A percentile compares a stretch with the other conserved stretches of the same genome.
These are phyloP conservation scores for Diorhabda sublineata DNA, from an alignment of 1,140 invertebrate genomes.

Conservation along the genomic window DNA sequence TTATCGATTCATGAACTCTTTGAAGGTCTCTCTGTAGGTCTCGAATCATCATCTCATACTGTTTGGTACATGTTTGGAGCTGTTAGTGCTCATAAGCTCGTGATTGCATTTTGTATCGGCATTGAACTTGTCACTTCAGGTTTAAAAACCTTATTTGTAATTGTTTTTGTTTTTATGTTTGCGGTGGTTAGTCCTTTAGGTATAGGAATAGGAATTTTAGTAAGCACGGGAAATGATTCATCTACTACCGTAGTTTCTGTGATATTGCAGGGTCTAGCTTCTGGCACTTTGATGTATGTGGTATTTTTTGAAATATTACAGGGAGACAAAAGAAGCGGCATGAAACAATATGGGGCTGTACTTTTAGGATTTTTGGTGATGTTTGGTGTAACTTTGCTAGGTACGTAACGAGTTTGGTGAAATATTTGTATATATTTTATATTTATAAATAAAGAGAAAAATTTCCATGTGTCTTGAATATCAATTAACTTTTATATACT, in stretches of 20 bases:
- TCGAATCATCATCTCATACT: conserved; percentile 63
- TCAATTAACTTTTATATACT: no score
- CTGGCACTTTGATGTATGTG: conserved; percentile 63
- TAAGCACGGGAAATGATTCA: conserved; percentile 33
- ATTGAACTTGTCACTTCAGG: conserved; percentile 48
- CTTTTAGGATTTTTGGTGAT: conserved; percentile 72
- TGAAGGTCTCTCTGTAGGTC: conserved; percentile 85
- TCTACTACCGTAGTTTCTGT: conserved; percentile 37
- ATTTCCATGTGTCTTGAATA: no score
- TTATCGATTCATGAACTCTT: conserved; percentile 88
- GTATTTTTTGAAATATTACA: conserved; percentile 67
- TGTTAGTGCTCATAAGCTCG: conserved; percentile 57
- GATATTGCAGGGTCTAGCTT: conserved; percentile 57
- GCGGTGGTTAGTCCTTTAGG: conserved; percentile 54
- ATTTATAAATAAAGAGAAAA: no score
- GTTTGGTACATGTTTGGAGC: conserved; percentile 62
- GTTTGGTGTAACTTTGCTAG: conserved; percentile 53
- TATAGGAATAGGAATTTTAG: conserved; percentile 50
- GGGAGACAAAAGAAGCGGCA: conserved; percentile 54
- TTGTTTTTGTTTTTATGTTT: conserved; percentile 52
- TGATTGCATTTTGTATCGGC: conserved; percentile 57
- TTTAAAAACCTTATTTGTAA: conserved; percentile 39
- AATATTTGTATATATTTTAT: no score
- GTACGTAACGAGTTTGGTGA: not conserved
- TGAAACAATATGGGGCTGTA: conserved; percentile 65